Evolutionary conservation across 2,888 invertebrate species (phyloP).

Genomic region (Carpatolechia fugitivella): DNA sequence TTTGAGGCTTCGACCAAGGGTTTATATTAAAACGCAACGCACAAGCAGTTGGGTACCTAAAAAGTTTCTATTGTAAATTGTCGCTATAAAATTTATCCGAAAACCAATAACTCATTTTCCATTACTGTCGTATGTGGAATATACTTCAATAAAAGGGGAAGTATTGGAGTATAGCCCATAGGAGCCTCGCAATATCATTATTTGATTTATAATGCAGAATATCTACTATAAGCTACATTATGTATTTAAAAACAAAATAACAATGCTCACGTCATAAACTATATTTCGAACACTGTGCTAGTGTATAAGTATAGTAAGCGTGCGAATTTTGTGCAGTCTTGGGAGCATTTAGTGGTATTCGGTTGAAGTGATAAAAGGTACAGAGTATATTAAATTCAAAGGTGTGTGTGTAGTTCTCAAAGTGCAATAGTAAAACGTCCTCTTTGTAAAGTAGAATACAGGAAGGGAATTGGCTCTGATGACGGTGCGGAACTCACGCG

Average conservation of each 20-base stretch:
- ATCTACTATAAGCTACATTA: constrained; percentile 48
- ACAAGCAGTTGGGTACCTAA: constrained; percentile 47
- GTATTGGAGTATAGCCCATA: constrained; percentile 64
- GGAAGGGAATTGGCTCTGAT: neutral
- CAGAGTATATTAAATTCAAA: neutral
- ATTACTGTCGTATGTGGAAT: constrained; percentile 42
- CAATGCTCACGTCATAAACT: constrained; percentile 71
- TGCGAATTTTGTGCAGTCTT: neutral
- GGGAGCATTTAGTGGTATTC: neutral
- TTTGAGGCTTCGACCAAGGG: constrained; percentile 61
- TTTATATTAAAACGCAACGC: constrained; percentile 51
- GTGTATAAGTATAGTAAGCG: constrained; percentile 58
- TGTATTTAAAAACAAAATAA: constrained; percentile 47
- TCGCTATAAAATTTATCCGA: constrained; percentile 26
- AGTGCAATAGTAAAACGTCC: neutral
- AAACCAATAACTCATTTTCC: constrained; percentile 29
- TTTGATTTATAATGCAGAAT: constrained; percentile 41
- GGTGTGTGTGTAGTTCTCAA: neutral
- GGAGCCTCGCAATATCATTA: constrained; percentile 26
- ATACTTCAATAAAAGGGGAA: constrained; percentile 75
- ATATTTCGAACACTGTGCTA: constrained; percentile 75
- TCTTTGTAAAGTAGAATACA: neutral
- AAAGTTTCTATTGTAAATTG: constrained; percentile 29
- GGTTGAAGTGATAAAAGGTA: neutral
- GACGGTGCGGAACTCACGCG: neutral